A percentile compares a stretch with the other conserved stretches of the same genome.
These are phyloP conservation scores for Taxidea taxus DNA, from an alignment of 2,113 vertebrate genomes.

Conservation along the genomic window DNA sequence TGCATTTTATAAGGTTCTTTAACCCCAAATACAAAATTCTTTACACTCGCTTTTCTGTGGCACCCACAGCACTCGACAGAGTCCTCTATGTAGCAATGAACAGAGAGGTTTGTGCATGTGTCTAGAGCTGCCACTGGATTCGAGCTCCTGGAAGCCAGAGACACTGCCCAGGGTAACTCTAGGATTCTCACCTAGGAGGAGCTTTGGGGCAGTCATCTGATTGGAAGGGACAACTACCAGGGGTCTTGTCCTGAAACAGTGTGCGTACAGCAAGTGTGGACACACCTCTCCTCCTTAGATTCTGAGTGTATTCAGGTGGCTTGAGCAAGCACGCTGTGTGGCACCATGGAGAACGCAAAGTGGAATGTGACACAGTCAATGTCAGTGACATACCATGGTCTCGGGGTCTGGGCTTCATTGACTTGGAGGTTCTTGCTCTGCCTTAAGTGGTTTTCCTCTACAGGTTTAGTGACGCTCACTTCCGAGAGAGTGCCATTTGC, in stretches of 20 bases:
- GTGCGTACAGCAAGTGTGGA: background rate
- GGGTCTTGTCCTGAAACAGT: background rate
- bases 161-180: background rate
- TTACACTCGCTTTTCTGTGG: background rate
- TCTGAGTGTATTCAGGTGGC: background rate
- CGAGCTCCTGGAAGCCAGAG: background rate
- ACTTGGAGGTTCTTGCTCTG: constrained; percentile 3
- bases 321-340: background rate
- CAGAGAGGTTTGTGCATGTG: background rate
- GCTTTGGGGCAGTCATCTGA: background rate
- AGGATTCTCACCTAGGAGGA: background rate
- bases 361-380: background rate
- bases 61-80: background rate
- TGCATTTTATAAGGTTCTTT: background rate
- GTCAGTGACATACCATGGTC: background rate
- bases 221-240: background rate
- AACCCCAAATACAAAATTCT: constrained; percentile 7
- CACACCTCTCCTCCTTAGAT: background rate
- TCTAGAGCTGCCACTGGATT: background rate
- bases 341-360: background rate
- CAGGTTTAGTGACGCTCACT: background rate
- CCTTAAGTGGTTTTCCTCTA: background rate
- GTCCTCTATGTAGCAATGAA: background rate
- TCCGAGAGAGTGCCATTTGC: background rate
- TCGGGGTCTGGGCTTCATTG: background rate